Evolutionary conservation across 1,140 invertebrate species (phyloP).

Genomic region (Drosophila kepulauana): DNA sequence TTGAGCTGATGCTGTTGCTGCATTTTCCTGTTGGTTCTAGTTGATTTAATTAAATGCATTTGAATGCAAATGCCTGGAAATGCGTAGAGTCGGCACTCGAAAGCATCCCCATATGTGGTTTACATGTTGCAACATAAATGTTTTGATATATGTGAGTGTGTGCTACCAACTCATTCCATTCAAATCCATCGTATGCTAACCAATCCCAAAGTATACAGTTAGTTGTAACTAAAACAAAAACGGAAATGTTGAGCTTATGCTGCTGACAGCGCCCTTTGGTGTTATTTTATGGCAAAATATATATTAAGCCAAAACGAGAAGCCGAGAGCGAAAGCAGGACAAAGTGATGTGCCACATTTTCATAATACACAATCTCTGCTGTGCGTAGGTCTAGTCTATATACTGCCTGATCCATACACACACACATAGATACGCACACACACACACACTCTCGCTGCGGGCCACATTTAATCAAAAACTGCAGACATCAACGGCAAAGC

Average conservation of each 20-base stretch:
- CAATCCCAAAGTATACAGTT: conserved; percentile 35
- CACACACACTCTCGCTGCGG: conserved; percentile 40
- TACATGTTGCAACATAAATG: conserved; percentile 52
- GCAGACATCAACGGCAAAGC: conserved; percentile 45
- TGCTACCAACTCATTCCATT: not conserved
- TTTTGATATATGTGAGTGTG: conserved; percentile 42
- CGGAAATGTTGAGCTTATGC: conserved; percentile 74
- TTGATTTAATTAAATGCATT: conserved; percentile 82
- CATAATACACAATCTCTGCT: conserved; percentile 50
- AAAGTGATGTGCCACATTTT: conserved; percentile 41
- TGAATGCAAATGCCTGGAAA: conserved; percentile 78
- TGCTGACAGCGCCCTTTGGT: conserved; percentile 78
- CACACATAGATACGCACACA: not conserved
- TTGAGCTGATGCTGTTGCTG: conserved; percentile 49
- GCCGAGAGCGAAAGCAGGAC: conserved; percentile 10
- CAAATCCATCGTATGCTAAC: not conserved
- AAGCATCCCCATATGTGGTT: conserved; percentile 69
- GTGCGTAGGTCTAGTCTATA: conserved; percentile 17
- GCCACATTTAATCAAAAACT: conserved; percentile 70
- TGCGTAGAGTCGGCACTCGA: conserved; percentile 65
- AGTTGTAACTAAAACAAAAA: conserved; percentile 75
- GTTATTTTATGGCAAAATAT: conserved; percentile 78
- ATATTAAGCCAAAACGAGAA: conserved; percentile 28
- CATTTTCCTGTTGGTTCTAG: conserved; percentile 79
- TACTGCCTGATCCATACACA: not conserved